These are phyloP conservation scores for Glaucomys volans DNA, from an alignment of 2,113 vertebrate species.

Conservation along the genomic window DNA sequence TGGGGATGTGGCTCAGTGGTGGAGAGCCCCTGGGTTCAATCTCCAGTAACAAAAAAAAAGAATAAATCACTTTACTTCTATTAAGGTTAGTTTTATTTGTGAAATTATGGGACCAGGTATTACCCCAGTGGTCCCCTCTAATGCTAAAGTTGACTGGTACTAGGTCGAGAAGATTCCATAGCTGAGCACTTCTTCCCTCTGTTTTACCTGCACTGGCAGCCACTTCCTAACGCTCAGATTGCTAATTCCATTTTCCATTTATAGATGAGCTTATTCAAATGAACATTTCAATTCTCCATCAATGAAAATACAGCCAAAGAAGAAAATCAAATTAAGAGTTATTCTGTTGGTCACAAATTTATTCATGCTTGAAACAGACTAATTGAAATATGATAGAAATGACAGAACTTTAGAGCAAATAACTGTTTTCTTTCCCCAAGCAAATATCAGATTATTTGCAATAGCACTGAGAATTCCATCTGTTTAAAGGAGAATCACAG, in stretches of 20 bases:
- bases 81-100: not conserved
- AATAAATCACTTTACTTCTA: not conserved
- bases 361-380: not conserved
- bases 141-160: not conserved
- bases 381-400: constrained; percentile 33
- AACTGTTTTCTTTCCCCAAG: constrained; percentile 35
- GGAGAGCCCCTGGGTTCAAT: too few species aligned
- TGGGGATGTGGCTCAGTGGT: too few species aligned
- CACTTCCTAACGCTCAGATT: constrained; percentile 32
- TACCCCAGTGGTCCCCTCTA: not conserved
- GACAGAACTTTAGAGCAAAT: not conserved
- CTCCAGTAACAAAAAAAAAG: too few species aligned
- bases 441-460: constrained; percentile 24
- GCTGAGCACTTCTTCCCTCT: constrained; percentile 6
- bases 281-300: constrained; percentile 35
- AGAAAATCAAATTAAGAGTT: constrained; percentile 24
- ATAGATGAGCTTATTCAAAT: constrained; percentile 6
- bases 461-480: constrained; percentile 43
- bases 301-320: constrained; percentile 49
- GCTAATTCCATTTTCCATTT: constrained; percentile 27
- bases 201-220: not conserved
- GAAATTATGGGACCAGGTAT: constrained; percentile 9
- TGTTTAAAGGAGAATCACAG: constrained; percentile 1
- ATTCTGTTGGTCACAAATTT: constrained; percentile 22
- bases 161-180: not conserved